These are phyloP conservation scores for Remorina albescens DNA, from an alignment of 2,797 vertebrate species.

Conservation along the genomic window DNA sequence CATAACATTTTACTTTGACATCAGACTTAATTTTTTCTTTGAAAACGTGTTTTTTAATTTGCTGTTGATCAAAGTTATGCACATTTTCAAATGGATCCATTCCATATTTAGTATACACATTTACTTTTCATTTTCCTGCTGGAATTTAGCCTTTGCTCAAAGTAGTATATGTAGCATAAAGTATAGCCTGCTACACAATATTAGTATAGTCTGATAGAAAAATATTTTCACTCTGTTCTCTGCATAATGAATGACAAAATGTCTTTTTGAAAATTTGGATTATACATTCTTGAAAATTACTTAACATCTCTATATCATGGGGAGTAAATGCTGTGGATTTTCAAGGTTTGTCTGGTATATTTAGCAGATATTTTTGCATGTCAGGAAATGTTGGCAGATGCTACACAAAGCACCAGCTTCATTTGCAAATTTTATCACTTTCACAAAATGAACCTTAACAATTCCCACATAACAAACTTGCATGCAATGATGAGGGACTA, in stretches of 20 bases:
- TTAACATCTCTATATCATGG: not conserved
- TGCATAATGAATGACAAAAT: not conserved
- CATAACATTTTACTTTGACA: too few relatives aligned
- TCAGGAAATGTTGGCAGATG: conserved; percentile 47
- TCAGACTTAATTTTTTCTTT: too few relatives aligned
- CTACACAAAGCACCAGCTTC: conserved; percentile 40
- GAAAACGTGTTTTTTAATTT: too few relatives aligned
- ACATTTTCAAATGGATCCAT: too few relatives aligned
- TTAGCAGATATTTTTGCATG: conserved; percentile 27
- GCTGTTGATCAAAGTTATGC: too few relatives aligned
- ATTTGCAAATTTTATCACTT: conserved; percentile 42
- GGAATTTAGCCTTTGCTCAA: too few relatives aligned
- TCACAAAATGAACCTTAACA: conserved; percentile 37
- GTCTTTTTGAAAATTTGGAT: not conserved
- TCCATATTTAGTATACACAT: too few relatives aligned
- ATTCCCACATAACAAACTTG: conserved; percentile 36
- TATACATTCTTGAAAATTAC: not conserved
- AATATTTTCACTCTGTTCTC: too few relatives aligned
- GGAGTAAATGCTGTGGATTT: conserved; percentile 26
- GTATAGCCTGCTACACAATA: not conserved
- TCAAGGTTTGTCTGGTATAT: conserved; percentile 25
- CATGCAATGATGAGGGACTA: conserved; percentile 33
- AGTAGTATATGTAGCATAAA: not conserved
- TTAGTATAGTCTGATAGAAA: not conserved
- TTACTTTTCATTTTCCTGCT: too few relatives aligned